A percentile compares a stretch with the other conserved stretches of the same genome.
phyloP scores from a whole-genome alignment of 92 coral and sea anemone genomes.

The Pocillopora grandis region DNA sequence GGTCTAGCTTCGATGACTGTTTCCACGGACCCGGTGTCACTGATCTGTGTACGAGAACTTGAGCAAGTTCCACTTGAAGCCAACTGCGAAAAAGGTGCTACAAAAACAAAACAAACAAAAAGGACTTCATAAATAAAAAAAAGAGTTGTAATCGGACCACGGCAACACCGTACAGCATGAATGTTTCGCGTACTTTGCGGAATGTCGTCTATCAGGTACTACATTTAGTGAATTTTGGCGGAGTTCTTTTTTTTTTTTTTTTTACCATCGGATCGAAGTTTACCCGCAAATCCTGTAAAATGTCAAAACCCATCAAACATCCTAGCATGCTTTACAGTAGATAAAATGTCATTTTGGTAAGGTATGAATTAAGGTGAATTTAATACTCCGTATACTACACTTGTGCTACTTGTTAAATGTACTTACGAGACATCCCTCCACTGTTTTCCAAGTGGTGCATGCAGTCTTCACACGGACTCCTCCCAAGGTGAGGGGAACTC shows the following conservation, averaged over 20 bases:
- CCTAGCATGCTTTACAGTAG: no score
- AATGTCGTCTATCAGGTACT: no score
- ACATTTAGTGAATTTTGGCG: no score
- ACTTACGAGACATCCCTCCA: constrained; percentile 28
- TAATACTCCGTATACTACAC: neutral
- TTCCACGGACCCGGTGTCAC: constrained; percentile 35
- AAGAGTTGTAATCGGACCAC: neutral
- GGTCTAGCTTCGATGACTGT: constrained; percentile 39
- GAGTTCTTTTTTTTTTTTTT: no score
- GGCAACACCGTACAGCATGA: neutral
- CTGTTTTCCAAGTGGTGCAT: constrained; percentile 14
- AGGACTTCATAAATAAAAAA: neutral
- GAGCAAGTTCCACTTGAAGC: constrained; percentile 9
- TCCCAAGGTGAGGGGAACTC: constrained; percentile 48
- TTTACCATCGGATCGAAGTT: no score
- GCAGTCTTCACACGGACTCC: constrained; percentile 45
- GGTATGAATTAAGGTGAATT: no score
- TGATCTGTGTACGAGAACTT: constrained; percentile 17
- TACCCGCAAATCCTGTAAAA: no score
- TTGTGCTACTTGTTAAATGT: neutral
- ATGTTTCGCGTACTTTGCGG: no score
- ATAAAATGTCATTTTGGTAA: no score
- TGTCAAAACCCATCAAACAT: no score
- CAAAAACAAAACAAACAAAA: neutral
- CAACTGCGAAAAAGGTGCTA: constrained; percentile 10